Conservation (phyloP, 2,888 invertebrate genomes). For the Cephonodes hylas region DNA sequence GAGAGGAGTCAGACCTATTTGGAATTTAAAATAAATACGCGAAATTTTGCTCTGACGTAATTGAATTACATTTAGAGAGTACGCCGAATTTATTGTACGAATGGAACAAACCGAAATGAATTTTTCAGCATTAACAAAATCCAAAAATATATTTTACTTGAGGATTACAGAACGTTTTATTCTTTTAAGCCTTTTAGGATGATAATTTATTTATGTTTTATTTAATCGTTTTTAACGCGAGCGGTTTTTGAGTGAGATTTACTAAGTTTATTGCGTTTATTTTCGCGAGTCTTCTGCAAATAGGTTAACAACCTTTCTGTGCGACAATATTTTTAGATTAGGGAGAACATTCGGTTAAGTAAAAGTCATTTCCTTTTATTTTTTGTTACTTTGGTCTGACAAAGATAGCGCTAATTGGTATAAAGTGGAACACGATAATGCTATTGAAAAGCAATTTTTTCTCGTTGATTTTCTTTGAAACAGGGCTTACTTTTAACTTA, state of each 20-base stretch:
- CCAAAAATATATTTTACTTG: constrained; percentile 6
- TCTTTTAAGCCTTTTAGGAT: constrained; percentile 8
- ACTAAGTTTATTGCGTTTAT: not conserved
- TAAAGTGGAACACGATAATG: too few relatives aligned
- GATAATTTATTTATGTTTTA: not conserved
- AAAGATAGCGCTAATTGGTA: too few relatives aligned
- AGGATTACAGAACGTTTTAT: constrained; percentile 6
- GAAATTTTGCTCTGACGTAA: not conserved
- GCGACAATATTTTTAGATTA: not conserved
- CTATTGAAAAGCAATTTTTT: too few relatives aligned
- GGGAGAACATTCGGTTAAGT: not conserved
- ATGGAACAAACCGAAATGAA: not conserved
- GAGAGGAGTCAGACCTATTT: too few relatives aligned
- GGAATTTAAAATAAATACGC: constrained; percentile 36
- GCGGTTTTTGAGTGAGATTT: constrained; percentile 3
- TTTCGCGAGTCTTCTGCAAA: not conserved
- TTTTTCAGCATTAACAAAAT: not conserved
- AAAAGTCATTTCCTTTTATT: too few relatives aligned
- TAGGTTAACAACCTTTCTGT: constrained; percentile 1
- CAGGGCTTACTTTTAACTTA: too few relatives aligned
- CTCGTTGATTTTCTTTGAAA: too few relatives aligned
- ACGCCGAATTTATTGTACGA: not conserved
- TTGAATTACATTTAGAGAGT: constrained; percentile 1
- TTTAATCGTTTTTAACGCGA: constrained; percentile 3
- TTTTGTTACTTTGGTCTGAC: too few relatives aligned